Evolutionary conservation across 2,113 vertebrate species (phyloP).

Genomic region (Sapajus apella): DNA sequence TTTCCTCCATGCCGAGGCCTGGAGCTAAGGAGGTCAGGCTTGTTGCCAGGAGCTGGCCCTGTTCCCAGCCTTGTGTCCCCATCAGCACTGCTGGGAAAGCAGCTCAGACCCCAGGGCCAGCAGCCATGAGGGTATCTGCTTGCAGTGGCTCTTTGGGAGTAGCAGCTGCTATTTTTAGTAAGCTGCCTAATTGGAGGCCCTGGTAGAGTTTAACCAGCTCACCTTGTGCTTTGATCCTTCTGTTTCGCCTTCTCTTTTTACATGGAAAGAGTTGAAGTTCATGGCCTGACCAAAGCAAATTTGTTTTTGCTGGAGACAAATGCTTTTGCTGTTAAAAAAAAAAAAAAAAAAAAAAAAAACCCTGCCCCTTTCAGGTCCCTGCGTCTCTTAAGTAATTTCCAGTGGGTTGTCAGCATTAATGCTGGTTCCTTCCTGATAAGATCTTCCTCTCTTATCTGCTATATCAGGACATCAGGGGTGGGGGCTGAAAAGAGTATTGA

Average conservation of each 20-base stretch:
- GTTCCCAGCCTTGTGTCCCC: background rate
- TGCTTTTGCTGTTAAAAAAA: background rate
- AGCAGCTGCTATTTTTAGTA: background rate
- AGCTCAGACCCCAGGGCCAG: background rate
- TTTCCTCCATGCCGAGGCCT: background rate
- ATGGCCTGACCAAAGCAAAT: background rate
- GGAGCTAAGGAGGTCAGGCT: background rate
- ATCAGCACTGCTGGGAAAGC: background rate
- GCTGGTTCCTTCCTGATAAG: background rate
- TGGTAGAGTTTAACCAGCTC: background rate
- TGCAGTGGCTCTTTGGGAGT: background rate
- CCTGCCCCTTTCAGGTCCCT: background rate
- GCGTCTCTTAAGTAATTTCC: background rate
- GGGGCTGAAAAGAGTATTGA: background rate
- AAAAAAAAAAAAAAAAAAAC: background rate
- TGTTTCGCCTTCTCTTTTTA: conserved; percentile 1
- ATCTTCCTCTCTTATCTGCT: background rate
- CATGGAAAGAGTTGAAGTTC: conserved; percentile 7
- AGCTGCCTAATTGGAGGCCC: background rate
- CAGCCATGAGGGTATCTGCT: background rate
- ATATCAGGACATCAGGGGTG: background rate
- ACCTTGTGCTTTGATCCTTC: conserved; percentile 6
- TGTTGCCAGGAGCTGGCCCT: background rate
- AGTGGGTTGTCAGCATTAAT: background rate
- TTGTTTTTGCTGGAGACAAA: conserved; percentile 33